Percentiles rank a stretch among this genome's conserved stretches.
phyloP scores from a whole-genome alignment of 92 coral and sea anemone species.

The Nematostella vectensis region DNA sequence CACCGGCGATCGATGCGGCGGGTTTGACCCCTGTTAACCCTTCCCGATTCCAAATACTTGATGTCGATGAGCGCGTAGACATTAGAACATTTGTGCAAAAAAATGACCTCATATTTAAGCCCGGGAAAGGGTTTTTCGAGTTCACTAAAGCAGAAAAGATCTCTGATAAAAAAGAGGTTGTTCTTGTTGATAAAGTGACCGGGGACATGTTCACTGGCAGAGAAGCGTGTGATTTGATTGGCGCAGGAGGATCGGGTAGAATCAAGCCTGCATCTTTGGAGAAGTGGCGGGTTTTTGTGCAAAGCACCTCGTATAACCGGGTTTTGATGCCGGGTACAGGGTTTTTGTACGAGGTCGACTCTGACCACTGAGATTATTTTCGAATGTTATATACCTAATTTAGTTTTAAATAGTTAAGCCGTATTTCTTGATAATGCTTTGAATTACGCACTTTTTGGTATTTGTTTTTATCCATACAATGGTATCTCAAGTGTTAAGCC shows the following conservation, averaged over 20 bases:
- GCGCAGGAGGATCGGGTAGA: conserved; percentile 72
- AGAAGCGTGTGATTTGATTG: conserved; percentile 89
- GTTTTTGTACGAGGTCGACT: conserved; percentile 86
- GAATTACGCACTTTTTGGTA: conserved; percentile 13
- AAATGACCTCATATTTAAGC: conserved; percentile 67
- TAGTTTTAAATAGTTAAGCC: not conserved
- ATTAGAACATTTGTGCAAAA: conserved; percentile 84
- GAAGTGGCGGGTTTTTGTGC: conserved; percentile 97
- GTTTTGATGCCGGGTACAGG: conserved; percentile 91
- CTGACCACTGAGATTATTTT: conserved; percentile 58
- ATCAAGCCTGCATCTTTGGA: conserved; percentile 77
- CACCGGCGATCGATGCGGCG: conserved; percentile 23
- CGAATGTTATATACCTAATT: not conserved
- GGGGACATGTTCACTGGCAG: conserved; percentile 95
- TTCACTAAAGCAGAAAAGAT: conserved; percentile 95
- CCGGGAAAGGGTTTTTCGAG: conserved; percentile 94
- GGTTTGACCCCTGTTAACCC: conserved; percentile 73
- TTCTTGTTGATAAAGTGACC: conserved; percentile 68
- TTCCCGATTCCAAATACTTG: conserved; percentile 88
- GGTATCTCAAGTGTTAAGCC: too few species aligned
- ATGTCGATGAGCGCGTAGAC: conserved; percentile 84
- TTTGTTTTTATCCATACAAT: too few species aligned
- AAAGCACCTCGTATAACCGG: conserved; percentile 90
- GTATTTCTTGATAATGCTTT: too few species aligned
- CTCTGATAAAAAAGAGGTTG: conserved; percentile 94